These are phyloP conservation scores for Nephrotoma guestfalica DNA, from an alignment of 2,888 invertebrate species.

Conservation along the genomic window DNA sequence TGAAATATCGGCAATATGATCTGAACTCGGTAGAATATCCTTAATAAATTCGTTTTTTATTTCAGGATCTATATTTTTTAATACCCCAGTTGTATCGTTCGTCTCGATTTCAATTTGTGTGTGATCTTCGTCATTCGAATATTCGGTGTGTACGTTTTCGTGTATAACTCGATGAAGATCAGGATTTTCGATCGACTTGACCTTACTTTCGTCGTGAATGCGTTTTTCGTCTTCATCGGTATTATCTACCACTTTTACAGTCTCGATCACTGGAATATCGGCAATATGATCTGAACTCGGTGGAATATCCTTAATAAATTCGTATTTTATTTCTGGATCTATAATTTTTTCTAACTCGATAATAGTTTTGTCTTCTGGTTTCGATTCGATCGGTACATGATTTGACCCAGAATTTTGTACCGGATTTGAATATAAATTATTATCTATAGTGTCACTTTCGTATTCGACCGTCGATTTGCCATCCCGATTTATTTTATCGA, in stretches of 20 bases:
- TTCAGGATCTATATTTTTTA: neutral
- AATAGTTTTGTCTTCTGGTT: neutral
- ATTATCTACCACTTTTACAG: neutral
- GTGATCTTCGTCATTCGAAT: neutral
- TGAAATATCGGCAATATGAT: neutral
- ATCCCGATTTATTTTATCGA: neutral
- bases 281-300: neutral
- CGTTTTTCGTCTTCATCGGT: neutral
- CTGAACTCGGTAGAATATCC: neutral
- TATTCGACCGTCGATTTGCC: neutral
- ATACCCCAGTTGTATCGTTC: neutral
- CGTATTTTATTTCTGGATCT: neutral
- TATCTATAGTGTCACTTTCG: neutral
- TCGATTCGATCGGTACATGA: neutral
- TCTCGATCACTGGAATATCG: neutral
- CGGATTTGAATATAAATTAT: neutral
- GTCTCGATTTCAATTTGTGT: neutral
- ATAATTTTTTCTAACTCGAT: neutral
- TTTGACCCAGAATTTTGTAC: neutral
- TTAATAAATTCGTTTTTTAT: neutral
- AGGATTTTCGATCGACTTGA: neutral
- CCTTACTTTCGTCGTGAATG: neutral
- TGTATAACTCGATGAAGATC: neutral
- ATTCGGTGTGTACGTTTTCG: too few species aligned
- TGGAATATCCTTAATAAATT: neutral